Percentiles rank a stretch among this genome's conserved stretches.
Evolutionary conservation across 2,113 vertebrate genomes (phyloP).

Genomic region (Xenotilapia caudafasciata): DNA sequence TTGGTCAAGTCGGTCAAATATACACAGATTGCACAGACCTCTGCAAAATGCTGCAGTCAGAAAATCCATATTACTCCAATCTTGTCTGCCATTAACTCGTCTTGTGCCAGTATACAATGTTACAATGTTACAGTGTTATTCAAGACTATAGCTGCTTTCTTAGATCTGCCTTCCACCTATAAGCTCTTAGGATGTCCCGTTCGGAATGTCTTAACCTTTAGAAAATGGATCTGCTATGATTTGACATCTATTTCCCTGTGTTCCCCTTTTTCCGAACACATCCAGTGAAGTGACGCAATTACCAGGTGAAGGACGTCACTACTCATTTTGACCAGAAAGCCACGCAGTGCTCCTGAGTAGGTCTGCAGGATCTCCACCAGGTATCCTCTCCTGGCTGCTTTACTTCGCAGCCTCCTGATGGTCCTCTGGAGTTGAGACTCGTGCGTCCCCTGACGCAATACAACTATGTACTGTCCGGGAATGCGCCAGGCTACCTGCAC

Average conservation of each 20-base stretch:
- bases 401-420: slow-evolving; percentile 60
- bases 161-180: background rate
- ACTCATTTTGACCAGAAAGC: slow-evolving; percentile 72
- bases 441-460: slow-evolving; percentile 66
- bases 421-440: slow-evolving; percentile 62
- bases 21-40: background rate
- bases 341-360: slow-evolving; percentile 73
- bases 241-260: fast-evolving
- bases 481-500: slow-evolving; percentile 77
- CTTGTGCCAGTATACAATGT: background rate
- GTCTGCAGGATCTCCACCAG: slow-evolving; percentile 69
- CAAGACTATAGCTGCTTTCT: background rate
- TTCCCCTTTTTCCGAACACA: background rate
- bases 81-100: background rate
- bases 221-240: background rate
- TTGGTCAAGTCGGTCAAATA: background rate
- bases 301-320: slow-evolving; percentile 77
- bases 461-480: slow-evolving; percentile 78
- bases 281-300: background rate
- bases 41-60: background rate
- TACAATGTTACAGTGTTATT: background rate
- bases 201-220: background rate
- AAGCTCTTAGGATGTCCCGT: background rate
- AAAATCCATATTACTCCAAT: background rate
- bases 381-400: slow-evolving; percentile 71